Evolutionary conservation across 2,888 invertebrate species (phyloP), one percentile per base, ranked within the genome.

Genomic region (Periphyllus acericola): DNA sequence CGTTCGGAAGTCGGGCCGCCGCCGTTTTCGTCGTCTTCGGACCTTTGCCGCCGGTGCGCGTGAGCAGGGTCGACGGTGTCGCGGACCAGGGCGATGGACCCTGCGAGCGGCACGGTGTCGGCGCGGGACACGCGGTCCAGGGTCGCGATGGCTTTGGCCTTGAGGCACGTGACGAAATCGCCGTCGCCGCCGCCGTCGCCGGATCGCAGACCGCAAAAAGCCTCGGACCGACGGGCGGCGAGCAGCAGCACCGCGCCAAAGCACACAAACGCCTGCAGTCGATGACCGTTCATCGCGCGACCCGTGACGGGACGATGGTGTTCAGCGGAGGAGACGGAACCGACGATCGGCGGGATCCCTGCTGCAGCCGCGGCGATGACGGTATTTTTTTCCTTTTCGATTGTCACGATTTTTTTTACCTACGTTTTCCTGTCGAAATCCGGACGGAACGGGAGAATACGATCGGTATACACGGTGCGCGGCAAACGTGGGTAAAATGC

Each of bases 111-210:
- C 14, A 91, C 91, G 89, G 93, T 92, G 90, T 95, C 95, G 90
- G 94, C 94, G 9, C 95, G 93, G 55, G 95, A 94, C 75, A 94
- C 94, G 90, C 95, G 94, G 90, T 96, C 96, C 92, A 96, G 92
- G 3, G 95, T 94, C 32, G 95, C 94, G 34, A 96, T 93, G 82
- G 96, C 92, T 91, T 96, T 96, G 19, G 89, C 71, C 19, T 89
- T 89, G 29, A 89, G 74, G 36, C 89, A 89, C 25, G 88, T 66
- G 32, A 79, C 72, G 29, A 87, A 68, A 21, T 86, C 88, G 76
- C 85, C 87, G 14, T 68, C 83, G 52, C 89, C 85, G 17, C 46
- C 72, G 52, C 78, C 80, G 32, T 83, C 89, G 21, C 66, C 88
- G 76, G 29, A 0, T 11, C 32, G 71, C 14, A 71, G 29, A 11